Evolutionary conservation across 2,113 vertebrate species (phyloP).

Genomic region (Daboia siamensis): DNA sequence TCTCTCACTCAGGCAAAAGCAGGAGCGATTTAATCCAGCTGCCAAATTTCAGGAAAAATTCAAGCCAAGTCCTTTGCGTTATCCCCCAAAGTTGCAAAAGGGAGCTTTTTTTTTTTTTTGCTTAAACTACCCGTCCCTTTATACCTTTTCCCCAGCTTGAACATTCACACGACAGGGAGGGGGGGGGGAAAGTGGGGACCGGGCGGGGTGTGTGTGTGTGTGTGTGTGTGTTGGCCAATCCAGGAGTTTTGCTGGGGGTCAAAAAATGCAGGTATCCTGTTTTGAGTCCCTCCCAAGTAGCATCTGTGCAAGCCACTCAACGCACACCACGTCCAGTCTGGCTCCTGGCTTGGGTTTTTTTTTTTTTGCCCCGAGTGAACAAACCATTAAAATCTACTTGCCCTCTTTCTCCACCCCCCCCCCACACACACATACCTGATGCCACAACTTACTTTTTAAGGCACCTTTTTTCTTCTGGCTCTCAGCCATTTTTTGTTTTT

Average conservation of each 20-base stretch:
- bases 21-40: background rate
- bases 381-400: rapidly evolving
- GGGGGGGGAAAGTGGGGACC: background rate
- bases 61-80: background rate
- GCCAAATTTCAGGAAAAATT: background rate
- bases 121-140: background rate
- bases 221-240: background rate
- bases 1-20: background rate
- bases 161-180: background rate
- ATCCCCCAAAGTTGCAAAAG: background rate
- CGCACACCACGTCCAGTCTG: background rate
- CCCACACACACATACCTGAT: background rate
- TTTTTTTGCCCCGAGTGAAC: background rate
- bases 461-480: slow-evolving; percentile 60
- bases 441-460: slow-evolving; percentile 73
- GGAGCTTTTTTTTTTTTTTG: background rate
- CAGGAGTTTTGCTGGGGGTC: too few relatives aligned
- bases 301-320: background rate
- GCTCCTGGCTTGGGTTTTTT: too few relatives aligned
- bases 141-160: background rate
- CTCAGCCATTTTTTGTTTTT: slow-evolving; percentile 59
- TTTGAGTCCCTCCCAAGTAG: too few relatives aligned
- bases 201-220: rapidly evolving
- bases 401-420: rapidly evolving
- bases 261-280: background rate